Evolutionary conservation across 2,113 vertebrate species (phyloP).

Genomic region (Eudyptes chrysolophus): DNA sequence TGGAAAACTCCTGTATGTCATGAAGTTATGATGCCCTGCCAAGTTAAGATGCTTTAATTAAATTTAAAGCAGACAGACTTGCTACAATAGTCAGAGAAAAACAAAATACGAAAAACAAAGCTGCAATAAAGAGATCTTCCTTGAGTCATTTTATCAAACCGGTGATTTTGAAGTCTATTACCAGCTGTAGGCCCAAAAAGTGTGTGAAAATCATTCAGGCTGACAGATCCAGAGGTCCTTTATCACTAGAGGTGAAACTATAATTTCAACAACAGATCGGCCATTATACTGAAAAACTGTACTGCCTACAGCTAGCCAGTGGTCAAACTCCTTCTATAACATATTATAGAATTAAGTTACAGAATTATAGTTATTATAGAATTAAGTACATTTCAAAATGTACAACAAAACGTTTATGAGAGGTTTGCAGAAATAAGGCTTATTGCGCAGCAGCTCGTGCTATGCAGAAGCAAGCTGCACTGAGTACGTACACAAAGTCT

Average conservation of each 20-base stretch:
- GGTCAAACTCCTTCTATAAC: not conserved
- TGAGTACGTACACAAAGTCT: not conserved
- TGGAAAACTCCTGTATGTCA: not conserved
- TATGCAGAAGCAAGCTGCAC: not conserved
- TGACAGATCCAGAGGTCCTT: not conserved
- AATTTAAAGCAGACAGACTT: slow-evolving; percentile 20
- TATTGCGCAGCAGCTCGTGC: not conserved
- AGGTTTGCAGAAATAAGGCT: not conserved
- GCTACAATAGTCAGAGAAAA: not conserved
- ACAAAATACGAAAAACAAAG: slow-evolving; percentile 35
- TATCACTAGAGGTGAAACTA: not conserved
- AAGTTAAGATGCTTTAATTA: slow-evolving; percentile 35
- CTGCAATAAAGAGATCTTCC: not conserved
- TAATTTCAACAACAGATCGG: not conserved
- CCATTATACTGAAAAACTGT: not conserved
- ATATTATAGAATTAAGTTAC: not conserved
- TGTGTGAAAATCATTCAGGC: not conserved
- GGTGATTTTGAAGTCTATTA: not conserved
- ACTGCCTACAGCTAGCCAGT: not conserved
- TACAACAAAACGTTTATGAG: not conserved
- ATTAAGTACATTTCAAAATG: not conserved
- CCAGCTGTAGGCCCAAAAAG: not conserved
- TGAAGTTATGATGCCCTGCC: not conserved
- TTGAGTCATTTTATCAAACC: slow-evolving; percentile 13
- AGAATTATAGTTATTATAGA: not conserved